These are phyloP conservation scores for Lacerta viridis DNA, from an alignment of 2,797 vertebrate genomes.

Conservation along the genomic window DNA sequence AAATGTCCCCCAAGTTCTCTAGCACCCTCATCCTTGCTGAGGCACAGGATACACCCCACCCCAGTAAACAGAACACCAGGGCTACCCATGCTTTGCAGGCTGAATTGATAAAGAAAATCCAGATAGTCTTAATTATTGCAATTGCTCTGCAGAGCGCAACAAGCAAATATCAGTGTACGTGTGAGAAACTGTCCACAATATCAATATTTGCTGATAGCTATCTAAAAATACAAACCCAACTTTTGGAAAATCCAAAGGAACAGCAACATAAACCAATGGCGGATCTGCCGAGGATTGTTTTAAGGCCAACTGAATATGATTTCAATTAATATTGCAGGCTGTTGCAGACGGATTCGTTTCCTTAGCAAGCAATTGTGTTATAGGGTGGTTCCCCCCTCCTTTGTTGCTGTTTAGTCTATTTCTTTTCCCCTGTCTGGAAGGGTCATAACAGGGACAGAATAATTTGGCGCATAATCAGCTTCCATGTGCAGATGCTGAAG, in stretches of 20 bases:
- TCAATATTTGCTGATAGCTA: neutral
- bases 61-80: neutral
- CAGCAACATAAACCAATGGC: constrained; percentile 32
- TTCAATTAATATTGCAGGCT: constrained; percentile 31
- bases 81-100: neutral
- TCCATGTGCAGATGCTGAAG: constrained; percentile 45
- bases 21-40: too few relatives aligned
- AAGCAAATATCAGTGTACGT: neutral
- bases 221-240: constrained; percentile 30
- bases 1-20: neutral
- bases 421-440: constrained; percentile 40
- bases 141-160: neutral
- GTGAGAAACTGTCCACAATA: neutral
- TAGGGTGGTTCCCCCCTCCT: neutral
- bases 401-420: constrained; percentile 49
- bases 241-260: neutral
- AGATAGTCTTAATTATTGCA: neutral
- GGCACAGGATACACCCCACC: too few relatives aligned
- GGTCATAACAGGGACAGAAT: constrained; percentile 52
- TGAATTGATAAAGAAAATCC: neutral
- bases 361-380: constrained; percentile 40
- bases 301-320: constrained; percentile 39
- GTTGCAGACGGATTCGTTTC: constrained; percentile 49
- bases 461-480: constrained; percentile 44
- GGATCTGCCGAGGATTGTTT: constrained; percentile 23